Evolutionary conservation across 2,888 invertebrate species (phyloP).

Genomic region (Acronicta leporina): DNA sequence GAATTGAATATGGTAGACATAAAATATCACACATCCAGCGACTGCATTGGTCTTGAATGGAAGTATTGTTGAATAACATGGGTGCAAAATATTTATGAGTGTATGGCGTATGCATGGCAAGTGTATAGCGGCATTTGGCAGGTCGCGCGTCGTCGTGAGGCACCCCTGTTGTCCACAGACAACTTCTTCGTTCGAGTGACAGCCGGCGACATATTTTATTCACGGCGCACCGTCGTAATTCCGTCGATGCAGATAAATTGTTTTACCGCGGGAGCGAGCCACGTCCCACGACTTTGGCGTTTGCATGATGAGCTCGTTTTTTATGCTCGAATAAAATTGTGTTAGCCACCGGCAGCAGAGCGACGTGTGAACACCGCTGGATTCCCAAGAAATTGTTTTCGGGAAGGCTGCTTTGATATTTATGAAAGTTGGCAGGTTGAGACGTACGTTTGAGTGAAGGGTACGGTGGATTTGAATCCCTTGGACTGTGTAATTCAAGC

Average conservation of each 20-base stretch:
- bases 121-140: conserved; percentile 27
- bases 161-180: conserved; percentile 71
- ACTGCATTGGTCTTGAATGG: conserved; percentile 22
- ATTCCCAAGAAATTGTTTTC: conserved; percentile 85
- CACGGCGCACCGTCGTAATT: conserved; percentile 86
- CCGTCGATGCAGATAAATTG: conserved; percentile 89
- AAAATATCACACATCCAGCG: conserved; percentile 19
- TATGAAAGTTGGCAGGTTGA: conserved; percentile 83
- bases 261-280: conserved; percentile 85
- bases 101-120: conserved; percentile 8
- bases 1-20: conserved; percentile 9
- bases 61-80: conserved; percentile 22
- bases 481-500: conserved; percentile 53
- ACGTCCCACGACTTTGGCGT: conserved; percentile 86
- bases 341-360: conserved; percentile 79
- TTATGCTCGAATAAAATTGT: conserved; percentile 88
- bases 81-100: conserved; percentile 33
- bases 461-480: conserved; percentile 65
- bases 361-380: conserved; percentile 81
- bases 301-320: conserved; percentile 89
- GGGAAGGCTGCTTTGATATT: conserved; percentile 84
- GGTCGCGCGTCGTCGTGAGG: conserved; percentile 33
- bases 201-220: conserved; percentile 89
- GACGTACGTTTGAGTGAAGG: conserved; percentile 80
- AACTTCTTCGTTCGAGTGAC: conserved; percentile 82